phyloP scores from a whole-genome alignment of 2,797 vertebrate genomes.

The Acanthiza pusilla region DNA sequence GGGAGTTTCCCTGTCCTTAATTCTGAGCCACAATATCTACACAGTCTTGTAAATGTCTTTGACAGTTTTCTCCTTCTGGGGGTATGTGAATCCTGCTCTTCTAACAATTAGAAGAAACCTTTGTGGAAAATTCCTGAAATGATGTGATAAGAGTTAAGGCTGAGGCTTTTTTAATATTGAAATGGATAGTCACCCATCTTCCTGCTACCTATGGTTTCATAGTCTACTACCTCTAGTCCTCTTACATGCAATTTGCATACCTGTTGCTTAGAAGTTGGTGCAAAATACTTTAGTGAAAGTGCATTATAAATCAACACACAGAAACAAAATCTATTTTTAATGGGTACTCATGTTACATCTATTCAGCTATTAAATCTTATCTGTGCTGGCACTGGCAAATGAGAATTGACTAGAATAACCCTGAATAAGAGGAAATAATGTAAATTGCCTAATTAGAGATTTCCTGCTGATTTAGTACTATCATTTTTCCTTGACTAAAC shows the following conservation, averaged over 20 bases:
- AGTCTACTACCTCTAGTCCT: background rate
- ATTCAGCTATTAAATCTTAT: background rate
- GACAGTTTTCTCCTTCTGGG: background rate
- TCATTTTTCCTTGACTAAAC: background rate
- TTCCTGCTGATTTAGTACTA: background rate
- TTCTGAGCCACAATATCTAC: background rate
- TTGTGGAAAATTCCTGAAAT: background rate
- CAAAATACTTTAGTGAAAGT: background rate
- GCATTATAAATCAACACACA: background rate
- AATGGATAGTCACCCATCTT: background rate
- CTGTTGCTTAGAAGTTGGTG: background rate
- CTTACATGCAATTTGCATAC: background rate
- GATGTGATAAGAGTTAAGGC: background rate
- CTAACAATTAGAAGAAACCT: background rate
- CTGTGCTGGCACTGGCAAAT: background rate
- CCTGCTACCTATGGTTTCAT: background rate
- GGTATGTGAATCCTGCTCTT: background rate
- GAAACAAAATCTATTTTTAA: background rate
- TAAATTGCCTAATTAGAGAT: background rate
- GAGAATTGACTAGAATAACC: background rate
- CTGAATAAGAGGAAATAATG: background rate
- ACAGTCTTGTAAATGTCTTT: background rate
- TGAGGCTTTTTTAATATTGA: background rate
- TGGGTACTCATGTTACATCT: background rate
- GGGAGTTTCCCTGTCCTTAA: background rate